Conservation (phyloP, 2,113 vertebrate genomes). For the Paracanthobrama guichenoti region DNA sequence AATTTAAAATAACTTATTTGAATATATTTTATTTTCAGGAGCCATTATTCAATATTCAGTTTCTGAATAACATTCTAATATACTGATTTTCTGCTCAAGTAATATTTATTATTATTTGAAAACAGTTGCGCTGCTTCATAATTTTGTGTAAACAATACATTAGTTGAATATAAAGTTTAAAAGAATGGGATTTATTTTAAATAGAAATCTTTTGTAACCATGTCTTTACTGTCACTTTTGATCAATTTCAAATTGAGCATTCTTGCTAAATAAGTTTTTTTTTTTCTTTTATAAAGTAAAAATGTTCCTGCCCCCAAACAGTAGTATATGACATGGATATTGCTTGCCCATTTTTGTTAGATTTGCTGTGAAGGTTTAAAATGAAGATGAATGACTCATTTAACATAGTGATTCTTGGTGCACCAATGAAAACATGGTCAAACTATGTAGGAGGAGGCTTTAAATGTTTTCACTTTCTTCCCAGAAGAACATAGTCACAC, state of each 20-base stretch:
- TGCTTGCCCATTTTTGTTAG: neutral
- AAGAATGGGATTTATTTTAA: no score
- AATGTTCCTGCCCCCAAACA: neutral
- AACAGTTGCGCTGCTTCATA: neutral
- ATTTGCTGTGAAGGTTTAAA: neutral
- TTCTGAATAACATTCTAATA: no score
- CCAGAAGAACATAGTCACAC: neutral
- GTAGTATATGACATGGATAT: neutral
- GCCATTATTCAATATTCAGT: no score
- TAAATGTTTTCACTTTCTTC: conserved; percentile 18
- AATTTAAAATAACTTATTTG: no score
- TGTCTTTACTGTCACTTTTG: no score
- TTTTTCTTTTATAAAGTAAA: neutral
- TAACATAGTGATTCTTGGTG: neutral
- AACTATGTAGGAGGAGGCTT: neutral
- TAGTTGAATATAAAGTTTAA: no score
- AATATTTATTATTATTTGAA: no score
- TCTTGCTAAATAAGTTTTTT: no score
- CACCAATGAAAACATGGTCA: neutral
- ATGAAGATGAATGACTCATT: neutral
- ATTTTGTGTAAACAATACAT: neutral
- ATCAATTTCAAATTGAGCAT: no score
- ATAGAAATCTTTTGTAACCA: no score
- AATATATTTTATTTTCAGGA: no score
- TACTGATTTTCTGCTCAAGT: no score